A percentile compares a stretch with the other conserved stretches of the same genome.
Conservation (phyloP, 2,797 vertebrate species). For the Lepidocolaptes lacrymiger region DNA sequence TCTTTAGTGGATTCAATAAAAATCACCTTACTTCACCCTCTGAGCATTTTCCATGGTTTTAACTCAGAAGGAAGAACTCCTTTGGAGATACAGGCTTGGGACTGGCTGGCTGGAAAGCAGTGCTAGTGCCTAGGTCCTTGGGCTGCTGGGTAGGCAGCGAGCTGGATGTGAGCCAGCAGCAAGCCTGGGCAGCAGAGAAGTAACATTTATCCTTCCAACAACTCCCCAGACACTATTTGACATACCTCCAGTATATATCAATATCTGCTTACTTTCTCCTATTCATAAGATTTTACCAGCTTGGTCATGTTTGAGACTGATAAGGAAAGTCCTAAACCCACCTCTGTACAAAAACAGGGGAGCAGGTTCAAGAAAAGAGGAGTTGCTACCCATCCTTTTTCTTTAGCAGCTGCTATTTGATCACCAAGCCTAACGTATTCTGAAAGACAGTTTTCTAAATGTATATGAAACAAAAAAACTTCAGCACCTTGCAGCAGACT, state of each 20-base stretch:
- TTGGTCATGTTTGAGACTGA: not conserved
- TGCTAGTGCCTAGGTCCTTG: not conserved
- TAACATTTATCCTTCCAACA: not conserved
- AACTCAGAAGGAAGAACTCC: not conserved
- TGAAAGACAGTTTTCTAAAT: not conserved
- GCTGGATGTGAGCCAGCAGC: not conserved
- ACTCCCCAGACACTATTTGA: not conserved
- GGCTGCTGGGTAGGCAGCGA: not conserved
- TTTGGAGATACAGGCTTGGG: not conserved
- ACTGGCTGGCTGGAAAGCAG: not conserved
- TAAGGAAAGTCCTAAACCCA: not conserved
- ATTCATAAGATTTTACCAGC: not conserved
- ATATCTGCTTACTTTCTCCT: not conserved
- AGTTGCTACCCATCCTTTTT: not conserved
- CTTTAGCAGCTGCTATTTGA: not conserved
- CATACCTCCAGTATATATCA: not conserved
- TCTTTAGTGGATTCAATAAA: not conserved
- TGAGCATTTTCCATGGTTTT: not conserved
- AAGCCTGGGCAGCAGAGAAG: not conserved
- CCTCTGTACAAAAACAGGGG: not conserved
- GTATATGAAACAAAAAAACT: not conserved
- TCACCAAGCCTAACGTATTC: not conserved
- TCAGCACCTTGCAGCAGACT: not conserved
- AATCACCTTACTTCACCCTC: not conserved
- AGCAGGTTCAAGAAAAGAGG: not conserved